Evolutionary conservation across 1,140 invertebrate species (phyloP).

Genomic region (Cotesia vestalis): DNA sequence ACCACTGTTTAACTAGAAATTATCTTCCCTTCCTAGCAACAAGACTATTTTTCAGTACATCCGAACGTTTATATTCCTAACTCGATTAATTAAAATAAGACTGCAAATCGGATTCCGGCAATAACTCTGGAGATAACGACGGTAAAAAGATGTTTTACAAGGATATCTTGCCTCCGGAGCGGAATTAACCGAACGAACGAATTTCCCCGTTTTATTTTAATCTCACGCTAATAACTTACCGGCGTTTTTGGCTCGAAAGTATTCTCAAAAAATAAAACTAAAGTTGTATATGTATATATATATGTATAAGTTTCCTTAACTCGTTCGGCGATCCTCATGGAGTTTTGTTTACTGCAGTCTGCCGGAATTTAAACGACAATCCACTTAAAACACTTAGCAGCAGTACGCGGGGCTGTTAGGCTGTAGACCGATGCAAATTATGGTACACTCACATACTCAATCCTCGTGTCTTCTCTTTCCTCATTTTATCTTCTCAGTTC

Average conservation of each 20-base stretch:
- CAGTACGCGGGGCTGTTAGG: too few species aligned
- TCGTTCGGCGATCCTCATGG: constrained; percentile 5
- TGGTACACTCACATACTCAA: too few species aligned
- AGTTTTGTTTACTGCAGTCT: constrained; percentile 30
- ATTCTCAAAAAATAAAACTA: neutral
- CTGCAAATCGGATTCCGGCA: neutral
- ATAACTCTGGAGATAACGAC: constrained; percentile 27
- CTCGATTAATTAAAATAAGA: too few species aligned
- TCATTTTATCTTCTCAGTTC: constrained; percentile 1
- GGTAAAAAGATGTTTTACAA: constrained; percentile 41
- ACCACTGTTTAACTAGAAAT: too few species aligned
- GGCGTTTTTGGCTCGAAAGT: constrained; percentile 14
- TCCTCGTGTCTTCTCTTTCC: constrained; percentile 1
- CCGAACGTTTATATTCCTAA: too few species aligned
- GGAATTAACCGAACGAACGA: constrained; percentile 1
- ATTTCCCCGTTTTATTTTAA: constrained; percentile 20
- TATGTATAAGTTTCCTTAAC: too few species aligned
- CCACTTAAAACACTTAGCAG: too few species aligned
- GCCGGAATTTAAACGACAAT: too few species aligned
- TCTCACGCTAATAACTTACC: constrained; percentile 17
- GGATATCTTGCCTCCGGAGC: constrained; percentile 26
- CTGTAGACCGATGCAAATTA: too few species aligned
- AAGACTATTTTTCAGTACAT: too few species aligned
- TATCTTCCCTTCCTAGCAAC: too few species aligned
- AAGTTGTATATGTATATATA: too few species aligned